A percentile compares a stretch with the other conserved stretches of the same genome.
Conservation (phyloP, 2,888 invertebrate species). For the Matsumyia berberina region DNA sequence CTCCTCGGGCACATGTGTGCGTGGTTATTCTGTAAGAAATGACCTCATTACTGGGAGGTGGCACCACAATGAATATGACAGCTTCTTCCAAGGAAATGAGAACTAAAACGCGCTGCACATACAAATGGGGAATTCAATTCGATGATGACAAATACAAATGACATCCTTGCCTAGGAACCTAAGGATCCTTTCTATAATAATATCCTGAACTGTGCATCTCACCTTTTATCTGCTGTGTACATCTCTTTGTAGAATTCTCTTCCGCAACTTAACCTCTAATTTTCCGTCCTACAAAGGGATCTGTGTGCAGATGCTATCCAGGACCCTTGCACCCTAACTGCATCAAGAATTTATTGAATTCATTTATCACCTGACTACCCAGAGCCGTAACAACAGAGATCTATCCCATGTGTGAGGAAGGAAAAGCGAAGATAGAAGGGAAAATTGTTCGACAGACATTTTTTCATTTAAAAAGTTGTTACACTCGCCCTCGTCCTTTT, state of each 20-base stretch:
- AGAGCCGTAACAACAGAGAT: background rate
- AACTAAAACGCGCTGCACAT: conserved; percentile 8
- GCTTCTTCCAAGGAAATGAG: background rate
- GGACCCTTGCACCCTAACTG: conserved; percentile 16
- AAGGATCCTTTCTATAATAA: conserved; percentile 10
- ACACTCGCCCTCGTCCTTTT: background rate
- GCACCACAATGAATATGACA: conserved; percentile 9
- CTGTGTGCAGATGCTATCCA: conserved; percentile 1
- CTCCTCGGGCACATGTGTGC: background rate
- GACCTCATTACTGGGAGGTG: conserved; percentile 1
- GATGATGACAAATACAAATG: background rate
- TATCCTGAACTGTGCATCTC: conserved; percentile 22
- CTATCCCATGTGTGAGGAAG: conserved; percentile 4
- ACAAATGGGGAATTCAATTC: conserved; percentile 26
- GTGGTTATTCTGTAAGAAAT: background rate
- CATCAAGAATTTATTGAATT: conserved; percentile 50
- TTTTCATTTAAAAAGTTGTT: conserved; percentile 51
- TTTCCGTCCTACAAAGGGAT: conserved; percentile 49
- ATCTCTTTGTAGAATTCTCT: conserved; percentile 33
- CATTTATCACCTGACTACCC: conserved; percentile 36
- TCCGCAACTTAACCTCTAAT: conserved; percentile 52
- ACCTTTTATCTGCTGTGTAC: conserved; percentile 28
- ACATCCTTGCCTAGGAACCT: background rate
- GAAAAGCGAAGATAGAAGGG: too few relatives aligned
- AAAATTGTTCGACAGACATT: conserved; percentile 25